These are phyloP conservation scores for Falco naumanni DNA, from an alignment of 2,797 vertebrate genomes.

Conservation along the genomic window DNA sequence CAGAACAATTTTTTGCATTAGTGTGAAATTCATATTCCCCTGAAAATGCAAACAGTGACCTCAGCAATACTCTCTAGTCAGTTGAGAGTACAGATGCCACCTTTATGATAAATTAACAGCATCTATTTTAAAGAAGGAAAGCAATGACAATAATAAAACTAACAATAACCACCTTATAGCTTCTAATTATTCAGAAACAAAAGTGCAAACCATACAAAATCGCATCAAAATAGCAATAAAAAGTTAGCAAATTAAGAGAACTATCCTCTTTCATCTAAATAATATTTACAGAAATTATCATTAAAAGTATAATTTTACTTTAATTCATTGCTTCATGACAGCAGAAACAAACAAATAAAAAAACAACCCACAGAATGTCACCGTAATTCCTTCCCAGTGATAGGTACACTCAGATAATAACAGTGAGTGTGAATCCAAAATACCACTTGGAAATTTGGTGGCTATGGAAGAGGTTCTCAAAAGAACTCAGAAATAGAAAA, in stretches of 20 bases:
- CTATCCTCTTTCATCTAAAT: neutral
- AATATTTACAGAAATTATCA: neutral
- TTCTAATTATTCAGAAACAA: neutral
- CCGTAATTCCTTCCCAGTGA: neutral
- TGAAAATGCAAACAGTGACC: neutral
- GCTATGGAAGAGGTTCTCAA: neutral
- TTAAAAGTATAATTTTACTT: neutral
- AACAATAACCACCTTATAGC: neutral
- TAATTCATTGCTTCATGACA: neutral
- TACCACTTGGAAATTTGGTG: neutral
- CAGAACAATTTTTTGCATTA: neutral
- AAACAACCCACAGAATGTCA: accelerated
- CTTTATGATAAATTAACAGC: neutral
- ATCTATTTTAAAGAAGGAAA: neutral
- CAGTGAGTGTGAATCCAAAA: neutral
- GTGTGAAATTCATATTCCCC: neutral
- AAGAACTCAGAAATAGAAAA: neutral
- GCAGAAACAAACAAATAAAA: neutral
- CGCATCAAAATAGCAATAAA: neutral
- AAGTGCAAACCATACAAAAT: neutral
- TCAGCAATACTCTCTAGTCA: neutral
- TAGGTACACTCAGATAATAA: neutral
- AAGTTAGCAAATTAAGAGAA: neutral
- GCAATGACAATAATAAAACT: neutral
- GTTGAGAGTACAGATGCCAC: neutral